Percentiles rank a stretch among this genome's conserved stretches.
Evolutionary conservation across 2,888 invertebrate genomes (phyloP).

Genomic region (Brachypalpus laphriformis): DNA sequence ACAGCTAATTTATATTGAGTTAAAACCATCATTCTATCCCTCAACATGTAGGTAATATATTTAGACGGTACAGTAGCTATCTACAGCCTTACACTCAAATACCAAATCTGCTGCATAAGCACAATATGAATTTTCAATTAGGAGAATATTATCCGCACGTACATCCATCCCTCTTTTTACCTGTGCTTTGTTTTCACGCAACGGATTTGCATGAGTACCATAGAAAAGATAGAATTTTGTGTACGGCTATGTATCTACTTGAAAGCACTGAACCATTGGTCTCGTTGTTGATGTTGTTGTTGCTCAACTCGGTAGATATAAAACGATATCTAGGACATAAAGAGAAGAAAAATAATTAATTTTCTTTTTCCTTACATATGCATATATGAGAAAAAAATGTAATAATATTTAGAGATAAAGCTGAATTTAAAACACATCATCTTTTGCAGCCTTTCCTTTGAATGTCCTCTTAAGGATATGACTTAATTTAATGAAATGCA

Average conservation of each 20-base stretch:
- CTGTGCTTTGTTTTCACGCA: conserved; percentile 30
- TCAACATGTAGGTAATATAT: background rate
- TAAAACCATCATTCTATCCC: background rate
- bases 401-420: conserved; percentile 6
- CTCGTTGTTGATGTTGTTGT: conserved; percentile 35
- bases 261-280: conserved; percentile 10
- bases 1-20: background rate
- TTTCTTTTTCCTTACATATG: background rate
- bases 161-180: conserved; percentile 19
- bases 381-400: background rate
- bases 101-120: conserved; percentile 44
- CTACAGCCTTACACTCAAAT: background rate
- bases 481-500: conserved; percentile 62
- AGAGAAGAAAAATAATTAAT: conserved; percentile 23
- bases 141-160: conserved; percentile 54
- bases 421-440: conserved; percentile 2
- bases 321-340: conserved; percentile 54
- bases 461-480: conserved; percentile 33
- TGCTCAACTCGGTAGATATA: conserved; percentile 4
- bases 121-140: conserved; percentile 62
- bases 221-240: background rate
- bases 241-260: background rate
- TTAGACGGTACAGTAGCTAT: background rate
- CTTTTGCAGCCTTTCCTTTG: conserved; percentile 2
- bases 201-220: conserved; percentile 31